Base-by-base conservation (phyloP, 1,140 invertebrate genomes). In the Micrasema minimum region DNA sequence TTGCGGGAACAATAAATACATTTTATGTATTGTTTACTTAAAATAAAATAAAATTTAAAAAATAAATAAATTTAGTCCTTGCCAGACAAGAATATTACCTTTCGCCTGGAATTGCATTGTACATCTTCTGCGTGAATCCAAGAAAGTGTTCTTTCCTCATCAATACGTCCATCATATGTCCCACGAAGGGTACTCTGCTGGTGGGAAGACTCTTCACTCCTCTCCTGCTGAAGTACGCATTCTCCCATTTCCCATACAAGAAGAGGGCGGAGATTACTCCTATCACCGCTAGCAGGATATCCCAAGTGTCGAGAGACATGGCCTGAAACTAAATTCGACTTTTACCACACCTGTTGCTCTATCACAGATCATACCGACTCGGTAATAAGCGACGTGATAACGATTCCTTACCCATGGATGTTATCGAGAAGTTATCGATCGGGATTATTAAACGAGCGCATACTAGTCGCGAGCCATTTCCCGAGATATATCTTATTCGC, bases 111-210 rank as follows among this genome's bases (percentile, higher is more conserved):
- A 35, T 50, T 14, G 45, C 23, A 9, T 64, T 31, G 45, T 71
- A 74, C 11, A 46, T 31, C 43, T 38, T 53, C 1, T 46, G 14
- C 0, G 71, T 41, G 3, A 31, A 20, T 12, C 64, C 23, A 11
- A 18, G 46, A 12, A 74, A 23, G 59, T 74, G 68, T 18, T 74
- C 55, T 41, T 68, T 51, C 18, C 45, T 18, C 4, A 62, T 38
- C 11, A 74, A 14, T 3, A 71, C 46, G 0, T 50, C 38, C 14
- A 50, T 12, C 72, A 71, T 71, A 38, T 71, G 46, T 18, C 72
- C 72, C 11, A 74, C 38, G 46, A 71, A 55, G 10, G 69, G 69
- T 4, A 67, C n/a, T n/a, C n/a, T 4, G 11, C 23, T 11, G 5
- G 26, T 57, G 5, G 22, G 22, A 1, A 59, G 35, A 46, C 26